Evolutionary conservation across 1,140 invertebrate species (phyloP), one percentile per base, ranked within the genome.

Genomic region (Drosophila melanica): DNA sequence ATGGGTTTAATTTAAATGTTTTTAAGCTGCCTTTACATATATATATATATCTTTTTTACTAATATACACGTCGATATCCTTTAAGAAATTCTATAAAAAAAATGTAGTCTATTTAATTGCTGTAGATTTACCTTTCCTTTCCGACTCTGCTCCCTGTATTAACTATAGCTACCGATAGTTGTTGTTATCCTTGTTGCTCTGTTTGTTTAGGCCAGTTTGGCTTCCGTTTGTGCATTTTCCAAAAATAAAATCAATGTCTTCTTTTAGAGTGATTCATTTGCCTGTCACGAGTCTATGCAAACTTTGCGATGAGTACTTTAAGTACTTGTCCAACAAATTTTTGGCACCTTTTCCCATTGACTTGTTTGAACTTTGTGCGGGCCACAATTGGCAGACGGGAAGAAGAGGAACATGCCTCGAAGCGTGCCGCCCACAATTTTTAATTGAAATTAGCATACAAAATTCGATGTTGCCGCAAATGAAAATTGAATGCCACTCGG

Each of bases 371-470:
- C 70, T 75, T 51, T 44, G 30, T 23, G 11, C 7, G 11, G 11
- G 16, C 44, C 30, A 14, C 42, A 58, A 58, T n/a, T 30, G 39
- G 41, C 66, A 66, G 65, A 47, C 55, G 66, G 42, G 55, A 23
- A 18, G 37, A 12, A 12, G 1, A 12, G 5, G 1, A 42, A 18
- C n/a, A 33, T 20, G 50, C 67, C 67, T 41, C 33, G 33, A 42
- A 16, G 75, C 37, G 59, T 47, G 68, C 33, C 35, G 33, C 11
- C 6, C 18, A 42, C 68, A 55, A 77, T 82, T 82, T 80, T 84
- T 84, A 84, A 85, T 84, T 84, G 81, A 85, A 84, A 84, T 84
- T 84, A 81, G 81, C 81, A 81, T 85, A 62, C 50, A 51, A 79
- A 80, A 77, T 85, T 77, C 55, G 50, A 63, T 62, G 78, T 62